Conservation (phyloP, 2,888 invertebrate genomes). For the Andrena praecox region DNA sequence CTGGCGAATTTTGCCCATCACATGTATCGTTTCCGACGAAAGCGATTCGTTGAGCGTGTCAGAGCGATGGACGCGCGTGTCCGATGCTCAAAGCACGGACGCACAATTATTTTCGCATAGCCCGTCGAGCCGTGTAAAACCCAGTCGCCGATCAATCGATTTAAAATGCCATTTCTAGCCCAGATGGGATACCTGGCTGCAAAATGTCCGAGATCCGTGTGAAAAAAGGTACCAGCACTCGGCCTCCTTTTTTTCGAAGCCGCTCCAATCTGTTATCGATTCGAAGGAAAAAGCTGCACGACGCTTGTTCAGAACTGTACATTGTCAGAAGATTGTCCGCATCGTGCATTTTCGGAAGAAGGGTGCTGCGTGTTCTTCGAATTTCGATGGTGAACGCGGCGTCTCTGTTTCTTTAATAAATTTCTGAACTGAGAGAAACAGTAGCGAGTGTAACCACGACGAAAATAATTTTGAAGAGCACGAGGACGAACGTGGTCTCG, state of each 20-base stretch:
- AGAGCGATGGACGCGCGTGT: not conserved
- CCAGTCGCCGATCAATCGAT: slow-evolving; percentile 54
- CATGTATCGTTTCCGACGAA: not conserved
- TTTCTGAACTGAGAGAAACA: too few relatives aligned
- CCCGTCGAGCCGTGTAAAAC: slow-evolving; percentile 39
- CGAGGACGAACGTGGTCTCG: not conserved
- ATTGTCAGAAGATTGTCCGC: not conserved
- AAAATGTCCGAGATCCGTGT: slow-evolving; percentile 32
- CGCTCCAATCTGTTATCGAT: slow-evolving; percentile 53
- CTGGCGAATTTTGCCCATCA: not conserved
- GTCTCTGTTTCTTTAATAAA: not conserved
- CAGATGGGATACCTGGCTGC: slow-evolving; percentile 51
- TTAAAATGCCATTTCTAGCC: slow-evolving; percentile 63
- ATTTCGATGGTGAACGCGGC: not conserved
- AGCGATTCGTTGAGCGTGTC: not conserved
- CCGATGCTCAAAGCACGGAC: slow-evolving; percentile 33
- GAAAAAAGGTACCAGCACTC: slow-evolving; percentile 41
- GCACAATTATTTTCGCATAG: slow-evolving; percentile 64
- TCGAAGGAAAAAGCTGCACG: slow-evolving; percentile 20
- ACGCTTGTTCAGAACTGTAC: not conserved
- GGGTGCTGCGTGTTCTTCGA: not conserved
- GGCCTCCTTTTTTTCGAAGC: slow-evolving; percentile 20
- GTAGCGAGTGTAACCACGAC: not conserved
- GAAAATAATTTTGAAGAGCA: not conserved
- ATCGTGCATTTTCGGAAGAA: not conserved